Evolutionary conservation across 2,888 invertebrate genomes (phyloP).

Genomic region (Hirtodrosophila alboralis): DNA sequence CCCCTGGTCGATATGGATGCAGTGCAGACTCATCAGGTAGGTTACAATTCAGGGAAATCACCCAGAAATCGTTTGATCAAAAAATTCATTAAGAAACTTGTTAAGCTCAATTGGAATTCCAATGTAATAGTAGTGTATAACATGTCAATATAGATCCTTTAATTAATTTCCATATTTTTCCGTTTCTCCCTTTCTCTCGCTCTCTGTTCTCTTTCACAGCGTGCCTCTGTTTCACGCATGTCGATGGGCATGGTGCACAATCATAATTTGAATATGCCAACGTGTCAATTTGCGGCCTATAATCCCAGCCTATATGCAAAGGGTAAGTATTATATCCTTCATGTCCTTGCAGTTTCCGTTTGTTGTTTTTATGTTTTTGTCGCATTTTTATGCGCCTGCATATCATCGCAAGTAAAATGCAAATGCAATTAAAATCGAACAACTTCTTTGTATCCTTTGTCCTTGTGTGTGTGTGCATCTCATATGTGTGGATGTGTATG

Average conservation of each 20-base stretch:
- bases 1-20: slow-evolving; percentile 86
- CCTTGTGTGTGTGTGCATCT: background rate
- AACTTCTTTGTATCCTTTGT: slow-evolving; percentile 17
- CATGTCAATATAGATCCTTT: too few relatives aligned
- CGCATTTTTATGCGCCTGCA: slow-evolving; percentile 3
- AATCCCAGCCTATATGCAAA: slow-evolving; percentile 81
- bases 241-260: slow-evolving; percentile 84
- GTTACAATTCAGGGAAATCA: background rate
- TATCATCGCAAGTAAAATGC: slow-evolving; percentile 31
- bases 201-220: slow-evolving; percentile 70
- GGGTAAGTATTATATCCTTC: slow-evolving; percentile 72
- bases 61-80: too few relatives aligned
- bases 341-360: background rate
- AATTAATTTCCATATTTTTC: background rate
- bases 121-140: background rate
- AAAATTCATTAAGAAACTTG: too few relatives aligned
- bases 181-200: slow-evolving; percentile 6
- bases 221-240: slow-evolving; percentile 84
- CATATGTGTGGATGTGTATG: slow-evolving; percentile 2
- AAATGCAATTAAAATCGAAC: slow-evolving; percentile 62
- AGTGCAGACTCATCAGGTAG: slow-evolving; percentile 82
- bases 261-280: slow-evolving; percentile 83
- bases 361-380: background rate
- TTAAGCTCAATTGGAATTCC: too few relatives aligned
- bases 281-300: slow-evolving; percentile 83